A percentile compares a stretch with the other conserved stretches of the same genome.
These are phyloP conservation scores for Etheostoma spectabile DNA, from an alignment of 2,113 vertebrate species.

Conservation along the genomic window DNA sequence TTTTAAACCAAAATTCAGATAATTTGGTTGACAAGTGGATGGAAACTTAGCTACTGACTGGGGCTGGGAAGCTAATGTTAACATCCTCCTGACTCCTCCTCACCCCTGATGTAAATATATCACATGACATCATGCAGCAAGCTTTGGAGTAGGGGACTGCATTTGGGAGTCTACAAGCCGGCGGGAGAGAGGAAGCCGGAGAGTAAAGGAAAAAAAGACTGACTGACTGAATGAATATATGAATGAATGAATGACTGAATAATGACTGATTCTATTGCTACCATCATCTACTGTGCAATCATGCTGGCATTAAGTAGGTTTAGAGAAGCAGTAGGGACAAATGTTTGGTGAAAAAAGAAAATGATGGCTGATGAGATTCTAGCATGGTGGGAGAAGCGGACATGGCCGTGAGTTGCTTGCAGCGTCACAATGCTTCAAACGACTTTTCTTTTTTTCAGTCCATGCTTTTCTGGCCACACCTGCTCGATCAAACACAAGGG, in stretches of 20 bases:
- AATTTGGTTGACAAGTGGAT: too few relatives aligned
- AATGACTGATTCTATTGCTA: background rate
- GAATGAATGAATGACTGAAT: too few relatives aligned
- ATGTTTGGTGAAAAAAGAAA: constrained; percentile 12
- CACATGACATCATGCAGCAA: constrained; percentile 63
- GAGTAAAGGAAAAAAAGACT: background rate
- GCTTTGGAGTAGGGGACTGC: constrained; percentile 42
- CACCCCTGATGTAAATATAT: constrained; percentile 48
- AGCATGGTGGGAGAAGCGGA: constrained; percentile 32
- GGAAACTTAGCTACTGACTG: background rate
- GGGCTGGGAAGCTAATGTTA: constrained; percentile 17
- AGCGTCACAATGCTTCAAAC: constrained; percentile 60
- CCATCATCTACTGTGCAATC: constrained; percentile 6
- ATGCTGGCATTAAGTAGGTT: constrained; percentile 25
- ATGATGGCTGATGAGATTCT: constrained; percentile 25
- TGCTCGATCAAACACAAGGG: constrained; percentile 65
- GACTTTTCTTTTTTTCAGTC: constrained; percentile 22
- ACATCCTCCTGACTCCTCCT: constrained; percentile 12
- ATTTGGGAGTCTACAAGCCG: constrained; percentile 41
- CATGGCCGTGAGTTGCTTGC: constrained; percentile 36
- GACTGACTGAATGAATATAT: too few relatives aligned
- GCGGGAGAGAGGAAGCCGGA: constrained; percentile 25
- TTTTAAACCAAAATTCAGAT: too few relatives aligned
- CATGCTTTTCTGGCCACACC: constrained; percentile 79
- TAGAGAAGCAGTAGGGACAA: constrained; percentile 22